A percentile compares a stretch with the other conserved stretches of the same genome.
These are phyloP conservation scores for Tanypteryx hageni DNA, from an alignment of 2,888 invertebrate species.

Conservation along the genomic window DNA sequence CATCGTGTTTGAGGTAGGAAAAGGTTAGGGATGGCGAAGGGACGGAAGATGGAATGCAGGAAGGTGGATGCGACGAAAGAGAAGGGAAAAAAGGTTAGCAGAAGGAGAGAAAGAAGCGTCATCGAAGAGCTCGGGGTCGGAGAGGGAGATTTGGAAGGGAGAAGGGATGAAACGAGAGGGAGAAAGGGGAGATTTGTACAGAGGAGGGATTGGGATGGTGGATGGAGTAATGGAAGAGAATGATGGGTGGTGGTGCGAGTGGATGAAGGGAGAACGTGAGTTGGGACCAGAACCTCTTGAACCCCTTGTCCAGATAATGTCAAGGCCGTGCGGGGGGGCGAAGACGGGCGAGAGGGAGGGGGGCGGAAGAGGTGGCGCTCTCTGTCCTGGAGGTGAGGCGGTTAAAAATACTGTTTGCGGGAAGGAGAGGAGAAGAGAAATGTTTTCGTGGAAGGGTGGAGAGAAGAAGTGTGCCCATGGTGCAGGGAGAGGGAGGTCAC, in stretches of 20 bases:
- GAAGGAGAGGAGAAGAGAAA: neutral
- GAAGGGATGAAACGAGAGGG: neutral
- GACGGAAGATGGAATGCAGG: neutral
- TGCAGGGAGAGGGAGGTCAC: neutral
- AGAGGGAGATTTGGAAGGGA: neutral
- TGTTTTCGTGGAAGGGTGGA: neutral
- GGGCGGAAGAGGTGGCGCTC: neutral
- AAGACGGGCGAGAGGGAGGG: neutral
- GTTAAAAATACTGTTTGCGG: neutral
- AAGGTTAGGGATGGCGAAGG: neutral
- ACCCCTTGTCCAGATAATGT: constrained; percentile 53
- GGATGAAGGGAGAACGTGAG: neutral
- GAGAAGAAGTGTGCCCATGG: neutral
- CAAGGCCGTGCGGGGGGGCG: constrained; percentile 26
- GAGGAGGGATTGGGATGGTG: neutral
- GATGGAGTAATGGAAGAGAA: neutral
- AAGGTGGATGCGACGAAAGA: neutral
- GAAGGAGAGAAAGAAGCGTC: neutral
- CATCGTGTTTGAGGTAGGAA: neutral
- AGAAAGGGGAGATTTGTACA: neutral
- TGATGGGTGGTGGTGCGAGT: neutral
- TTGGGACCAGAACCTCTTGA: constrained; percentile 39
- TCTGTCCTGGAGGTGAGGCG: neutral
- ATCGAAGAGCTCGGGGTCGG: neutral
- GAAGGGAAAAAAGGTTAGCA: neutral